A percentile compares a stretch with the other conserved stretches of the same genome.
These are phyloP conservation scores for Cygnus buccinator DNA, from an alignment of 2,113 vertebrate genomes.

Conservation along the genomic window DNA sequence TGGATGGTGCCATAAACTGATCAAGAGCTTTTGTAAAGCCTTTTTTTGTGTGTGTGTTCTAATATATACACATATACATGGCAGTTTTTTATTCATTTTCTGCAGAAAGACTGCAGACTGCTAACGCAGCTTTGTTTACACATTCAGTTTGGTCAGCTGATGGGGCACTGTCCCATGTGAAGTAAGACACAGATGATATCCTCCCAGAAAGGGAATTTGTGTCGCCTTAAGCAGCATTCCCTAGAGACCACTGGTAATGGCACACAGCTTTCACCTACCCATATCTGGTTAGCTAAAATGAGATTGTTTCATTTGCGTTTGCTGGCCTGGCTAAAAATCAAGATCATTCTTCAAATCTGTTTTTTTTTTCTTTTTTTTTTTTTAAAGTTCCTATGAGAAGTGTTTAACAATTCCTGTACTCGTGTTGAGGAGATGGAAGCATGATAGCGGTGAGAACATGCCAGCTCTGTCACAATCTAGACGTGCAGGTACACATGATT, in stretches of 20 bases:
- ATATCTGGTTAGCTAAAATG: not conserved
- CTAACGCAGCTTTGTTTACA: not conserved
- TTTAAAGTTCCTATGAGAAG: not conserved
- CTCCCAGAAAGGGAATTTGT: not conserved
- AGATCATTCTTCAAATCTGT: not conserved
- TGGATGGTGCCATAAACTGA: not conserved
- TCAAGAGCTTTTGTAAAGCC: not conserved
- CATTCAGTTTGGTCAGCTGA: not conserved
- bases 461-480: slow-evolving; percentile 28
- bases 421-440: accelerated
- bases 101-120: not conserved
- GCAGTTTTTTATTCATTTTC: no score
- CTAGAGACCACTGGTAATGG: not conserved
- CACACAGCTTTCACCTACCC: not conserved
- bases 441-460: not conserved
- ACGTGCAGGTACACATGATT: slow-evolving; percentile 42
- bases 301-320: not conserved
- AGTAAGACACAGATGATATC: not conserved
- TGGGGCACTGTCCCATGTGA: not conserved
- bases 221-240: not conserved
- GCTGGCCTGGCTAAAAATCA: not conserved
- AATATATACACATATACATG: no score
- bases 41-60: not conserved
- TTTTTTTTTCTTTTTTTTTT: no score
- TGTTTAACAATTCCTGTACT: not conserved